Conservation (phyloP, 2,888 invertebrate species). For the Allophyes oxyacanthae region DNA sequence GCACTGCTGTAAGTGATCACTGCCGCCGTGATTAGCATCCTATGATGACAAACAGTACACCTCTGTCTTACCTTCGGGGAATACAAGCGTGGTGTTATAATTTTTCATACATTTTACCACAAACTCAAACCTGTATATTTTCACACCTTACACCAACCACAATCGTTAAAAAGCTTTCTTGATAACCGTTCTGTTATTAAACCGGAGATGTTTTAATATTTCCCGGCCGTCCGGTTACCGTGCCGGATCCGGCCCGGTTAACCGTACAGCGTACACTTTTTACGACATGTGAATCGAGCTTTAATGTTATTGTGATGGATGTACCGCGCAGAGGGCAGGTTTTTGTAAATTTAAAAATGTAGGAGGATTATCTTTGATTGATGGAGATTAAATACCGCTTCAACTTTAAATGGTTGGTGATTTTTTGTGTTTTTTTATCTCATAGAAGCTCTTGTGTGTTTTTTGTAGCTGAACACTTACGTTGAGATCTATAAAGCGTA, state of each 20-base stretch:
- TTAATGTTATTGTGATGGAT: slow-evolving; percentile 43
- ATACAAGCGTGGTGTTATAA: no score
- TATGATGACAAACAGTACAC: no score
- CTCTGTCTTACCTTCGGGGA: no score
- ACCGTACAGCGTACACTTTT: slow-evolving; percentile 21
- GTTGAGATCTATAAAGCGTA: no score
- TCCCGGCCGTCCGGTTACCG: slow-evolving; percentile 48
- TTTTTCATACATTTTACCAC: background rate
- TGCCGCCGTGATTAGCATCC: no score
- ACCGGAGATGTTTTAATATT: slow-evolving; percentile 68
- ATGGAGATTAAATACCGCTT: no score
- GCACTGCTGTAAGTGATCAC: no score
- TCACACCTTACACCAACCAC: slow-evolving; percentile 39
- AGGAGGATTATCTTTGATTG: slow-evolving; percentile 1
- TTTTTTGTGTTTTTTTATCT: no score
- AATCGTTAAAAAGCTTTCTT: slow-evolving; percentile 66
- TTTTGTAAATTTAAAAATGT: slow-evolving; percentile 24
- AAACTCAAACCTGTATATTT: slow-evolving; percentile 4
- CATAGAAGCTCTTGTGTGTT: no score
- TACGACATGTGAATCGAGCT: slow-evolving; percentile 51
- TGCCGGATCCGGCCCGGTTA: slow-evolving; percentile 23
- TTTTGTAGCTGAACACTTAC: no score
- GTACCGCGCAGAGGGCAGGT: slow-evolving; percentile 18
- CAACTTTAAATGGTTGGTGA: no score
- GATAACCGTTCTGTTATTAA: slow-evolving; percentile 66